These are phyloP conservation scores for Phacellophora camtschatica DNA, from an alignment of 30 jellyfish, hydroid and myxozoan species.

Conservation along the genomic window DNA sequence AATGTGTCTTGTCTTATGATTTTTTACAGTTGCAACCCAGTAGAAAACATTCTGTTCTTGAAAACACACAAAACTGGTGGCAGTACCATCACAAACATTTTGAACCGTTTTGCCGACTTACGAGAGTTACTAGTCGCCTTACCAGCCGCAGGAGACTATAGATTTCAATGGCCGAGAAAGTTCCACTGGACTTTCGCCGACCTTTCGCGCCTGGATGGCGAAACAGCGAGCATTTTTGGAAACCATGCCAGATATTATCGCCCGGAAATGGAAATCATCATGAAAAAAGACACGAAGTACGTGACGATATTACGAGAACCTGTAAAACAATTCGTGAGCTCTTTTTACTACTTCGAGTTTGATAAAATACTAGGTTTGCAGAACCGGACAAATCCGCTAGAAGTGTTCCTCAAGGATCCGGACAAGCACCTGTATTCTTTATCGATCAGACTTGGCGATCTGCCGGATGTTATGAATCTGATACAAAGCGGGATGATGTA, in stretches of 20 bases:
- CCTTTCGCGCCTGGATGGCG: conserved; percentile 85
- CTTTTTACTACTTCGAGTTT: conserved; percentile 83
- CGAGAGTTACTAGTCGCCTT: conserved; percentile 81
- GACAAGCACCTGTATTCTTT: conserved; percentile 82
- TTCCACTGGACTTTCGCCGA: conserved; percentile 96
- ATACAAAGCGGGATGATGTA: conserved; percentile 95
- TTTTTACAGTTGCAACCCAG: conserved; percentile 73
- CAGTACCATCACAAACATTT: conserved; percentile 92
- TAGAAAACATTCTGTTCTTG: conserved; percentile 50
- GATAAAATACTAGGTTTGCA: conserved; percentile 63
- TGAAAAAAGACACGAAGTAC: conserved; percentile 79
- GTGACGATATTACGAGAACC: conserved; percentile 91
- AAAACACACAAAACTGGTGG: conserved; percentile 97
- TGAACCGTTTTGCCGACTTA: conserved; percentile 88
- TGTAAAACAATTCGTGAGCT: conserved; percentile 88
- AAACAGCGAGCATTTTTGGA: conserved; percentile 83
- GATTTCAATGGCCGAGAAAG: conserved; percentile 89
- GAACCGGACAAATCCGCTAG: conserved; percentile 68
- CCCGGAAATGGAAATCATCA: conserved; percentile 79
- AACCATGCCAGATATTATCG: conserved; percentile 97
- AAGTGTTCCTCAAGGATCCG: conserved; percentile 86
- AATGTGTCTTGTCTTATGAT: no score
- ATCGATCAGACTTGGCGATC: conserved; percentile 75
- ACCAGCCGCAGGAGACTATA: conserved; percentile 76
- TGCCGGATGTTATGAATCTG: conserved; percentile 83